Percentiles rank a stretch among this genome's conserved stretches.
These are phyloP conservation scores for Grus americana DNA, from an alignment of 2,113 vertebrate genomes.

Conservation along the genomic window DNA sequence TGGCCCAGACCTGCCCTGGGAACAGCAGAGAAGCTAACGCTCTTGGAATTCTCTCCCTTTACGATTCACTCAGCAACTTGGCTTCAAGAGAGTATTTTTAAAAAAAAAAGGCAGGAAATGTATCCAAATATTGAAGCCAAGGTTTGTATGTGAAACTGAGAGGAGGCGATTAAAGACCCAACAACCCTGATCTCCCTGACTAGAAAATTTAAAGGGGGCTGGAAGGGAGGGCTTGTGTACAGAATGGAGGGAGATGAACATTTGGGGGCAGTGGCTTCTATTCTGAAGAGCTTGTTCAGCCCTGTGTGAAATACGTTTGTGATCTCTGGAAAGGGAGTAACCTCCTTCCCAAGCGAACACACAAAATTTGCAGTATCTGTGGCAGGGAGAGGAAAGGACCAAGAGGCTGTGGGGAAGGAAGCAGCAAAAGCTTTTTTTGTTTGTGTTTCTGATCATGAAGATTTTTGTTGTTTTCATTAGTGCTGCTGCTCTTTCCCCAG, in stretches of 20 bases:
- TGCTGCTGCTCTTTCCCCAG: not conserved
- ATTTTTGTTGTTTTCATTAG: not conserved
- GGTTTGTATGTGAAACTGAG: slow-evolving; percentile 49
- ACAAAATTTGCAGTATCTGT: not conserved
- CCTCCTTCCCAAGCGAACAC: not conserved
- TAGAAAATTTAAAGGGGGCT: not conserved
- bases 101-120: slow-evolving; percentile 16
- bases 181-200: not conserved
- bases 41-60: slow-evolving; percentile 72
- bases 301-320: not conserved
- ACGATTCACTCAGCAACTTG: slow-evolving; percentile 67
- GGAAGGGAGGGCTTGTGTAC: not conserved
- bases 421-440: not conserved
- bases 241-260: not conserved
- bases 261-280: not conserved
- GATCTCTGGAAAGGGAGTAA: not conserved
- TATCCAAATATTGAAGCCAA: slow-evolving; percentile 52
- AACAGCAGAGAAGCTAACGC: slow-evolving; percentile 66
- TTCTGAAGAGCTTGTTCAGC: not conserved
- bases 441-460: not conserved
- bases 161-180: slow-evolving; percentile 28
- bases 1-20: slow-evolving; percentile 73
- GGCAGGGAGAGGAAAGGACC: not conserved
- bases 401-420: not conserved
- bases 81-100: slow-evolving; percentile 49